phyloP scores from a whole-genome alignment of 2,797 vertebrate species.

The Phalloptychus januarius region DNA sequence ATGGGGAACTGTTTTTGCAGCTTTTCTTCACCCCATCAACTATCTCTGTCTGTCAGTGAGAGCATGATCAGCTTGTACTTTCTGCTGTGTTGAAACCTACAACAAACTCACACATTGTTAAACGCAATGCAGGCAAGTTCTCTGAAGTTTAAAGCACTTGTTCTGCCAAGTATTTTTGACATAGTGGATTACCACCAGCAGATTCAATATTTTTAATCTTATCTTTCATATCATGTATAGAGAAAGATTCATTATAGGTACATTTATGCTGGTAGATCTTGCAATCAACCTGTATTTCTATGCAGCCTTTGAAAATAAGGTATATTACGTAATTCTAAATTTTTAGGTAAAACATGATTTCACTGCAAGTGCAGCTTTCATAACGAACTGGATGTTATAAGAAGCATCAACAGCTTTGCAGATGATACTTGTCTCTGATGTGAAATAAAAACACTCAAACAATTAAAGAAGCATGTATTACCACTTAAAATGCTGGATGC shows the following conservation, averaged over 20 bases:
- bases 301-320: background rate
- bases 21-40: constrained; percentile 3
- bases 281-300: background rate
- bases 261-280: background rate
- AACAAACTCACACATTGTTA: background rate
- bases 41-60: constrained; percentile 3
- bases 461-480: background rate
- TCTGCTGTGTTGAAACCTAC: constrained; percentile 20
- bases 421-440: background rate
- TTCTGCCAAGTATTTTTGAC: background rate
- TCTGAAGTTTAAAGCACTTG: background rate
- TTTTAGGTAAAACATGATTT: background rate
- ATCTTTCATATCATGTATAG: background rate
- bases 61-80: background rate
- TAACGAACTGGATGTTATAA: background rate
- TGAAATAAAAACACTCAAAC: background rate
- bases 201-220: background rate
- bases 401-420: background rate
- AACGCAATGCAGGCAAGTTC: background rate
- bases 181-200: background rate
- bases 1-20: constrained; percentile 30
- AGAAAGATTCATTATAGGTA: background rate
- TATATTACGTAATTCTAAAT: background rate
- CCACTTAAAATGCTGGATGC: background rate
- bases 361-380: background rate